phyloP scores from a whole-genome alignment of 2,113 vertebrate genomes.

The Ahaetulla prasina region DNA sequence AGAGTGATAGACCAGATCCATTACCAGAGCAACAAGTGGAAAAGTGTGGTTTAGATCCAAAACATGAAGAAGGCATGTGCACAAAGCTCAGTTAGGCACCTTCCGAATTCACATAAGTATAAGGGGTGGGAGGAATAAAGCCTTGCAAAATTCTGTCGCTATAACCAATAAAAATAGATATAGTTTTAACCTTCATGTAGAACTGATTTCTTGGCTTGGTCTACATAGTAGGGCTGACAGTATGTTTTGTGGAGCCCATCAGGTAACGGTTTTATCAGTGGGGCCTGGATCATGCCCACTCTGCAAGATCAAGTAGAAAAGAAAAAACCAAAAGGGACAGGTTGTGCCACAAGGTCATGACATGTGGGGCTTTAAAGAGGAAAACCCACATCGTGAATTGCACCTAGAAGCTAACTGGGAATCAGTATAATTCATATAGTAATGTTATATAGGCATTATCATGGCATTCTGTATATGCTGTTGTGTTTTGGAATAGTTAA shows the following conservation, averaged over 20 bases:
- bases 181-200: not conserved
- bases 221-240: not conserved
- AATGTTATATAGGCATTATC: not conserved
- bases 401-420: not conserved
- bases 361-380: not conserved
- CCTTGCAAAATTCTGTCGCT: not conserved
- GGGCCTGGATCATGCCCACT: not conserved
- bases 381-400: not conserved
- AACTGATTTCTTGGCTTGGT: not conserved
- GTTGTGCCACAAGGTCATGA: not conserved
- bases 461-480: not conserved
- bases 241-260: not conserved
- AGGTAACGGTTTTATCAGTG: not conserved
- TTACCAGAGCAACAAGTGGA: not conserved
- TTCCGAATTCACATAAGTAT: not conserved
- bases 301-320: not conserved
- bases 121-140: not conserved
- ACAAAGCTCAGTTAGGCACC: not conserved
- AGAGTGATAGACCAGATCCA: not conserved
- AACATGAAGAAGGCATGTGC: not conserved
- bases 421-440: not conserved
- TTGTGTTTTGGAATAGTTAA: not conserved
- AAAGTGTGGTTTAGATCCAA: not conserved
- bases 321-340: not conserved
- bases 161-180: not conserved